Evolutionary conservation across 2,113 vertebrate species (phyloP).

Genomic region (Stigmatopora nigra): DNA sequence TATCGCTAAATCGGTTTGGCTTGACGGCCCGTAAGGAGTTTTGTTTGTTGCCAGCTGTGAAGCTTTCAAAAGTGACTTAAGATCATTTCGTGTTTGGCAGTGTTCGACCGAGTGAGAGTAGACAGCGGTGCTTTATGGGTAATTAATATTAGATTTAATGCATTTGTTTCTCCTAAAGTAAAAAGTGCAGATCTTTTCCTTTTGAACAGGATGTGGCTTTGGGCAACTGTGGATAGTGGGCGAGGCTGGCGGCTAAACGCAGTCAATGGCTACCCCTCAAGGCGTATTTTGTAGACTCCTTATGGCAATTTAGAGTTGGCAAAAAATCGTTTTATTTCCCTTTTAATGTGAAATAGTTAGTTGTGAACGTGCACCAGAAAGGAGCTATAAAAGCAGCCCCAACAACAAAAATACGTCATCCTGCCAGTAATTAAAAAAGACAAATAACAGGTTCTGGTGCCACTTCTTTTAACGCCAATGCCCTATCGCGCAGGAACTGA

Average conservation of each 20-base stretch:
- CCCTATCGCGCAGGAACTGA: slow-evolving; percentile 64
- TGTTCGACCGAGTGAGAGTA: slow-evolving; percentile 35
- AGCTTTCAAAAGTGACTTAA: slow-evolving; percentile 11
- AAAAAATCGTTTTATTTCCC: slow-evolving; percentile 33
- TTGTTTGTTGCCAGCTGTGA: slow-evolving; percentile 32
- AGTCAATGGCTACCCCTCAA: slow-evolving; percentile 49
- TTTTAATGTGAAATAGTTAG: slow-evolving; percentile 32
- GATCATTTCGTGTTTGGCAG: slow-evolving; percentile 18
- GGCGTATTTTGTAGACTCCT: slow-evolving; percentile 51
- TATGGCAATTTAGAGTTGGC: slow-evolving; percentile 47
- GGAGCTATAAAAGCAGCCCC: slow-evolving; percentile 29
- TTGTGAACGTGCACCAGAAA: slow-evolving; percentile 34
- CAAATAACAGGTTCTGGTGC: slow-evolving; percentile 31
- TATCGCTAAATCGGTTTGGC: slow-evolving; percentile 22
- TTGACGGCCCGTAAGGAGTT: slow-evolving; percentile 6
- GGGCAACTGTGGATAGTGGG: slow-evolving; percentile 51
- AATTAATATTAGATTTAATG: slow-evolving; percentile 52
- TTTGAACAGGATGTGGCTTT: slow-evolving; percentile 71
- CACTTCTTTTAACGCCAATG: slow-evolving; percentile 43
- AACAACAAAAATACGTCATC: slow-evolving; percentile 54
- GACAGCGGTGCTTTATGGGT: slow-evolving; percentile 36
- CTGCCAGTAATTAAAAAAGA: slow-evolving; percentile 50
- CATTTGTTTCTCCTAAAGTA: slow-evolving; percentile 54
- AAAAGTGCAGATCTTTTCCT: slow-evolving; percentile 66
- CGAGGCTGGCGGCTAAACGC: slow-evolving; percentile 53